Conservation (phyloP, 2,797 vertebrate genomes). For the Vespertilio murinus region DNA sequence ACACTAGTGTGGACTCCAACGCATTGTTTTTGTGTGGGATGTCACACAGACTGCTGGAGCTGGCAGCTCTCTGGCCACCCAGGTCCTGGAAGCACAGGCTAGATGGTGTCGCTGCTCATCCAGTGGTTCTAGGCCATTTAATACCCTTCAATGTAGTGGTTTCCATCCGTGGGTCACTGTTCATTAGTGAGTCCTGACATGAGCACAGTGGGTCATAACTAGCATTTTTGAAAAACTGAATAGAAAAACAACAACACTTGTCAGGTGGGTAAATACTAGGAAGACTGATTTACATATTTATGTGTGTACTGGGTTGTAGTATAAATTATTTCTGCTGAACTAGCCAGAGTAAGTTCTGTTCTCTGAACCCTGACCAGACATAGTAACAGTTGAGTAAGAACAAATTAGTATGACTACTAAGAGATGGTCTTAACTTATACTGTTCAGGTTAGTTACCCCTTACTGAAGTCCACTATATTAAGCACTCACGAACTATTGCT, state of each 20-base stretch:
- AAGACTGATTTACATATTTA: not conserved
- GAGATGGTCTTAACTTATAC: not conserved
- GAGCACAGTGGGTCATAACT: not conserved
- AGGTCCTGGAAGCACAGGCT: not conserved
- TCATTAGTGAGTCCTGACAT: not conserved
- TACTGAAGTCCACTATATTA: not conserved
- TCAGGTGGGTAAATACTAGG: not conserved
- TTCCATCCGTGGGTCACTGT: not conserved
- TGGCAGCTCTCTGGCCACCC: too few species aligned
- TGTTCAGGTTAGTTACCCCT: not conserved
- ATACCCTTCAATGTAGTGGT: not conserved
- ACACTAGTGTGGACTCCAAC: not conserved
- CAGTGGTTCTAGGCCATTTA: not conserved
- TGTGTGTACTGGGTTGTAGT: not conserved
- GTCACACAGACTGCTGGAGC: not conserved
- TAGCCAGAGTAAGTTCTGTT: not conserved
- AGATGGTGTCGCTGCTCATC: not conserved
- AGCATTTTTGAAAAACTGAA: not conserved
- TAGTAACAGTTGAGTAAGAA: not conserved
- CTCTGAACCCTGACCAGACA: not conserved
- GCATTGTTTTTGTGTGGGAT: rapidly evolving
- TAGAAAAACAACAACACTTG: not conserved
- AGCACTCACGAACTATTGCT: not conserved
- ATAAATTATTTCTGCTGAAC: constrained; percentile 17
- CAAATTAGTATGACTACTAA: not conserved